These are phyloP conservation scores for Andricus grossulariae DNA, from an alignment of 1,140 invertebrate species.

Conservation along the genomic window DNA sequence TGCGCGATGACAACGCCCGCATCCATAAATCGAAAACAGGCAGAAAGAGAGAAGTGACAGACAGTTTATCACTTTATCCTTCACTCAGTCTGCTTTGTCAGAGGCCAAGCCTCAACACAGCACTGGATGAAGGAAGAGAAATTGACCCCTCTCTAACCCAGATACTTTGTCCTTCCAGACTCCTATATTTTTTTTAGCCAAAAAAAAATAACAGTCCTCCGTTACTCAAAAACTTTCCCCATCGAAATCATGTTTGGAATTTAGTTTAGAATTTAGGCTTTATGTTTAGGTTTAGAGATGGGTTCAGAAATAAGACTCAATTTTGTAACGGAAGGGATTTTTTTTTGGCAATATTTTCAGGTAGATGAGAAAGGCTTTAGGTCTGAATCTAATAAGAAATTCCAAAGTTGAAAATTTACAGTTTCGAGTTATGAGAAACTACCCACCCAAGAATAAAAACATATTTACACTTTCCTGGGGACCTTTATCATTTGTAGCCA, in stretches of 20 bases:
- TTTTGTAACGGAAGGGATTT: background rate
- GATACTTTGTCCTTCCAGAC: background rate
- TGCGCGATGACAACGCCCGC: background rate
- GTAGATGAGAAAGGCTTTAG: no score
- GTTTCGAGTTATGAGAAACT: conserved; percentile 1
- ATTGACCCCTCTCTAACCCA: conserved; percentile 15
- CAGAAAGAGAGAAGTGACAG: background rate
- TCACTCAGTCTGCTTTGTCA: conserved; percentile 1
- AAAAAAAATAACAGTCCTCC: background rate
- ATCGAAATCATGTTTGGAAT: background rate
- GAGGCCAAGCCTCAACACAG: background rate
- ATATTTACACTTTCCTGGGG: conserved; percentile 14
- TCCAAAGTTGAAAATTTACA: no score
- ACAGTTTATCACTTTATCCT: background rate
- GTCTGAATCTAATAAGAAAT: no score
- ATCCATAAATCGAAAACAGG: background rate
- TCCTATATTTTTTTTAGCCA: background rate
- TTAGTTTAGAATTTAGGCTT: background rate
- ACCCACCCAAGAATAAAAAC: background rate
- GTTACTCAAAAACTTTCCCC: background rate
- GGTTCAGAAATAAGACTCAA: background rate
- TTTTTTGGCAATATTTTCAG: background rate
- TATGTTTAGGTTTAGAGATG: background rate
- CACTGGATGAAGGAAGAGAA: background rate
- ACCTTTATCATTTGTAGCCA: background rate